phyloP scores from a whole-genome alignment of 2,888 invertebrate genomes.

The Acanthosoma haemorrhoidale region DNA sequence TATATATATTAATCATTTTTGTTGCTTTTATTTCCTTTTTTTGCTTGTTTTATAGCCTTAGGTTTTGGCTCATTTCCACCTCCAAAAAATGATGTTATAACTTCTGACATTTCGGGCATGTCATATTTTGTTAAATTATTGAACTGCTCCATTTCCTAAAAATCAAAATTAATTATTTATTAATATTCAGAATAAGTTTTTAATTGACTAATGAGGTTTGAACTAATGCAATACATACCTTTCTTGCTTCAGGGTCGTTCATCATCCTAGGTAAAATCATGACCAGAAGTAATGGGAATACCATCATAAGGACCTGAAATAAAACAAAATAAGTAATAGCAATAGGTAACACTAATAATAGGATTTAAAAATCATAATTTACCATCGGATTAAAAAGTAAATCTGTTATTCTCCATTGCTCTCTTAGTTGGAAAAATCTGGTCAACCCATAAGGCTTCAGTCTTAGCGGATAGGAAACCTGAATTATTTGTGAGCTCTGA shows the following conservation, averaged over 20 bases:
- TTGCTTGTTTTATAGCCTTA: slow-evolving; percentile 47
- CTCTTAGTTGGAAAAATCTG: slow-evolving; percentile 86
- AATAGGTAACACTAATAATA: not conserved
- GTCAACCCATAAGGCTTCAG: slow-evolving; percentile 76
- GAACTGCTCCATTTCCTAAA: slow-evolving; percentile 78
- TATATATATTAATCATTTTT: slow-evolving; percentile 14
- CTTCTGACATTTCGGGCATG: slow-evolving; percentile 93
- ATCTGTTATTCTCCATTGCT: slow-evolving; percentile 95
- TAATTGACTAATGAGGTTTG: not conserved
- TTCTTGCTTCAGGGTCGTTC: slow-evolving; percentile 96
- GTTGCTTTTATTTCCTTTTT: slow-evolving; percentile 44
- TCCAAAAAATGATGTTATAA: slow-evolving; percentile 80
- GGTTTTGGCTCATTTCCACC: slow-evolving; percentile 58
- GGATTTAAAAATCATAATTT: slow-evolving; percentile 29
- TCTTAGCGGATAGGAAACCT: slow-evolving; percentile 87
- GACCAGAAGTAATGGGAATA: slow-evolving; percentile 81
- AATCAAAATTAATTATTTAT: not conserved
- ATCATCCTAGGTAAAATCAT: slow-evolving; percentile 93
- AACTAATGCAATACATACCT: slow-evolving; percentile 49
- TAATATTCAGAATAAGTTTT: not conserved
- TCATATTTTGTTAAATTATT: slow-evolving; percentile 75
- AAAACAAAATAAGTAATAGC: slow-evolving; percentile 32
- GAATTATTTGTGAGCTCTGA: slow-evolving; percentile 83
- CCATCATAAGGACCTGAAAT: slow-evolving; percentile 84
- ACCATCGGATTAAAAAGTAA: slow-evolving; percentile 95